A percentile compares a stretch with the other conserved stretches of the same genome.
phyloP scores from a whole-genome alignment of 2,888 invertebrate species.

The Metacarcinus magister region DNA sequence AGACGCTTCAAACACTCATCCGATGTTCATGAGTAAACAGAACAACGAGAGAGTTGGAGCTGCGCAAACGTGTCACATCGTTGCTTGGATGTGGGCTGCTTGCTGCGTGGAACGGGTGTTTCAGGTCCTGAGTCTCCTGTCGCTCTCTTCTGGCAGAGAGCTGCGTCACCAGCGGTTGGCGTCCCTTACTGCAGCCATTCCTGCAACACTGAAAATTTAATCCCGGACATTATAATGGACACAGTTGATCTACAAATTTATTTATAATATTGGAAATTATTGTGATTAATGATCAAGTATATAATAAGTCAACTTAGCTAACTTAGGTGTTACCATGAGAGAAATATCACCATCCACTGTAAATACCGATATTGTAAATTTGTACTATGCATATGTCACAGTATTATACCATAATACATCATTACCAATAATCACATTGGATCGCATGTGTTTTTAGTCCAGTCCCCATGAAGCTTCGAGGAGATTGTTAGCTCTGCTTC shows the following conservation, averaged over 20 bases:
- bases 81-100: neutral
- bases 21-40: too few relatives aligned
- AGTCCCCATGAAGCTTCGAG: neutral
- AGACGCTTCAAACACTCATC: neutral
- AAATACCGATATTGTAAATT: conserved; percentile 37
- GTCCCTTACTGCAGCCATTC: neutral
- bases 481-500: neutral
- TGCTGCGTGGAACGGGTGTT: neutral
- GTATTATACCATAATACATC: conserved; percentile 29
- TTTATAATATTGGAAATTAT: neutral
- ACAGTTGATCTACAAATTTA: neutral
- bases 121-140: neutral
- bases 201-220: neutral
- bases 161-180: neutral
- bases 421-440: neutral
- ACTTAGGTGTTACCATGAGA: neutral
- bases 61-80: neutral
- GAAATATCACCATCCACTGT: conserved; percentile 38
- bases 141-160: neutral
- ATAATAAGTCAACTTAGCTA: neutral
- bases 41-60: too few relatives aligned
- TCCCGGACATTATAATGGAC: neutral
- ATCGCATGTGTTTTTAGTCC: neutral
- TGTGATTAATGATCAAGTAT: neutral
- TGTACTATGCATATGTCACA: neutral